phyloP scores from a whole-genome alignment of 2,113 vertebrate genomes.

The Toxotes chatareus region DNA sequence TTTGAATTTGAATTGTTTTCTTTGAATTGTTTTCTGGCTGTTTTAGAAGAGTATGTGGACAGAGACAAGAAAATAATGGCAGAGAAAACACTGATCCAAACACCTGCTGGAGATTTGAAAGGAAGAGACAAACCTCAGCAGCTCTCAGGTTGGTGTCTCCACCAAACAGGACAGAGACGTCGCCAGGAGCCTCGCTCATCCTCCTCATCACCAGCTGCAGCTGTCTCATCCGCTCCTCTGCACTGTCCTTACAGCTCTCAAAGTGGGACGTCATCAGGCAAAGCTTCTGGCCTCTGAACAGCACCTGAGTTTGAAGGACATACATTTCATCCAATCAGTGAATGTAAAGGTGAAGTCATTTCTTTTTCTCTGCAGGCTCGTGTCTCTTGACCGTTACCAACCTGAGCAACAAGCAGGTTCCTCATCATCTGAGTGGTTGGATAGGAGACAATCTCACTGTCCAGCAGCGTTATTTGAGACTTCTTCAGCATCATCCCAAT shows the following conservation, averaged over 20 bases:
- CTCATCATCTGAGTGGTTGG: slow-evolving; percentile 89
- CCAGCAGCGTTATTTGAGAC: slow-evolving; percentile 87
- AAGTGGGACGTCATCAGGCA: slow-evolving; percentile 94
- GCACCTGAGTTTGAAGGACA: slow-evolving; percentile 79
- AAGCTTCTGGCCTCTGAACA: slow-evolving; percentile 85
- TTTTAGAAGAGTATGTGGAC: too few species aligned
- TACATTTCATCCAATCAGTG: fast-evolving
- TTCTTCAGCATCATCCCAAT: slow-evolving; percentile 91
- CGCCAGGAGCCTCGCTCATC: slow-evolving; percentile 82
- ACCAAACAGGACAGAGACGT: slow-evolving; percentile 90
- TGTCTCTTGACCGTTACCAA: slow-evolving; percentile 67
- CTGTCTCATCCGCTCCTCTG: slow-evolving; percentile 87
- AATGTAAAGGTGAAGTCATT: neutral
- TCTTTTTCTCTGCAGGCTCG: too few species aligned
- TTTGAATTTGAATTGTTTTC: neutral
- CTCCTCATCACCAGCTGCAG: slow-evolving; percentile 83
- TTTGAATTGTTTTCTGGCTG: too few species aligned
- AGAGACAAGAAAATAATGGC: too few species aligned
- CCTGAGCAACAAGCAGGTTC: slow-evolving; percentile 89
- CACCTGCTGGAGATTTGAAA: too few species aligned
- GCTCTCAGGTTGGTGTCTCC: slow-evolving; percentile 94
- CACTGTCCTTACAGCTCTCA: slow-evolving; percentile 89
- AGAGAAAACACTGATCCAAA: neutral
- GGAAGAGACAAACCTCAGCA: slow-evolving; percentile 82
- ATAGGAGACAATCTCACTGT: slow-evolving; percentile 85